Evolutionary conservation across 2,888 invertebrate genomes (phyloP).

Genomic region (Clivina fossor): DNA sequence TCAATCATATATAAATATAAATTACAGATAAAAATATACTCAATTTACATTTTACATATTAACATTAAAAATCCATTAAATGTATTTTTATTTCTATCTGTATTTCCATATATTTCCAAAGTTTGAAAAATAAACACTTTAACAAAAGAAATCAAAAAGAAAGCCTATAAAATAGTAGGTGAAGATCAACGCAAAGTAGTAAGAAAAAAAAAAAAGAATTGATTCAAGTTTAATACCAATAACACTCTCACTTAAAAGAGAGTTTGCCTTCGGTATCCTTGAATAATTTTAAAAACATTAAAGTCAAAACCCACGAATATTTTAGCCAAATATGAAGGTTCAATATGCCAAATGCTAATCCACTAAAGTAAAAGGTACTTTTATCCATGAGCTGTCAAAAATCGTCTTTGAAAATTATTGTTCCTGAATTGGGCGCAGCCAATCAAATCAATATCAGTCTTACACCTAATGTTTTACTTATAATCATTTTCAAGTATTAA

Average conservation of each 20-base stretch:
- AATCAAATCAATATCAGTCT: too few species aligned
- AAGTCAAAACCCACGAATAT: neutral
- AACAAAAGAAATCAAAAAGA: too few species aligned
- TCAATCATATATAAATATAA: neutral
- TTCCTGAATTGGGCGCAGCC: too few species aligned
- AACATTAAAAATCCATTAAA: neutral
- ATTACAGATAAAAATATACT: neutral
- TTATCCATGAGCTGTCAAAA: neutral
- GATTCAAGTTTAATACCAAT: conserved; percentile 14
- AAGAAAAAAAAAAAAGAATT: neutral
- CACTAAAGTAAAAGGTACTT: conserved; percentile 5
- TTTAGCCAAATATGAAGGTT: neutral
- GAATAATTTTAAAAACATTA: too few species aligned
- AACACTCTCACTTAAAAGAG: conserved; percentile 10
- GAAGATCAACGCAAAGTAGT: conserved; percentile 1
- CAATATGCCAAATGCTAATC: conserved; percentile 2
- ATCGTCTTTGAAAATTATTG: neutral
- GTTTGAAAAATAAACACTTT: too few species aligned
- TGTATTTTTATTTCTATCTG: conserved; percentile 3
- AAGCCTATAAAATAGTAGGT: conserved; percentile 8
- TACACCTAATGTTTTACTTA: too few species aligned
- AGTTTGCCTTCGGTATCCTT: too few species aligned
- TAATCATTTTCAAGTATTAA: neutral
- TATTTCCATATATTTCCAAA: too few species aligned
- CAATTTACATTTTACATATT: neutral